Percentiles rank a stretch among this genome's conserved stretches.
Evolutionary conservation across 2,113 vertebrate genomes (phyloP).

Genomic region (Nannospalax galili): DNA sequence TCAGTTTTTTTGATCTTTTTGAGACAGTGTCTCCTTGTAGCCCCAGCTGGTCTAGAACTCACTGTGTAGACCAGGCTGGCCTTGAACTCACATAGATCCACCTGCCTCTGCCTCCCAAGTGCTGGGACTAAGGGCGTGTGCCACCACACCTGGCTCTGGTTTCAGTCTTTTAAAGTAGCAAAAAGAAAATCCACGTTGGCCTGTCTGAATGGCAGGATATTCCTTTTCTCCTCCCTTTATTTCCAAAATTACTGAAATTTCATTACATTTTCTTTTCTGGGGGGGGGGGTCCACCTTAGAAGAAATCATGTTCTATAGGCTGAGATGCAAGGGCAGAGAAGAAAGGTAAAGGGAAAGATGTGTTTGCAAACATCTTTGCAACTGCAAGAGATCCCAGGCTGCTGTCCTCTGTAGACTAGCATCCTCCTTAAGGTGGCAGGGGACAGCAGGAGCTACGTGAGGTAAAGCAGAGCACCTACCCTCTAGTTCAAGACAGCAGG

Average conservation of each 20-base stretch:
- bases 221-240: background rate
- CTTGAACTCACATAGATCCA: no score
- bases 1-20: no score
- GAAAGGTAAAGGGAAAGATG: background rate
- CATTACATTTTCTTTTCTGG: slow-evolving; percentile 6
- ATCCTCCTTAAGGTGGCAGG: background rate
- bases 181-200: slow-evolving; percentile 5
- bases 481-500: background rate
- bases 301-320: background rate
- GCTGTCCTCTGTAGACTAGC: background rate
- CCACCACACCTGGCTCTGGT: no score
- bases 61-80: no score
- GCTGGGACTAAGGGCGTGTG: no score
- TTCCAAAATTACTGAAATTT: slow-evolving; percentile 20
- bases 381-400: background rate
- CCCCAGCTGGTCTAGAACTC: no score
- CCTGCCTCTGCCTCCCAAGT: no score
- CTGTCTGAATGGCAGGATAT: background rate
- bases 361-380: no score
- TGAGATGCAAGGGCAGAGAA: background rate
- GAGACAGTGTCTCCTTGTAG: no score
- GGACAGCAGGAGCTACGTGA: background rate
- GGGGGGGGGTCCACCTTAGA: background rate
- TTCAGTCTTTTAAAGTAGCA: background rate
- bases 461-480: background rate